A percentile compares a stretch with the other conserved stretches of the same genome.
These are phyloP conservation scores for Perccottus glenii DNA, from an alignment of 2,113 vertebrate species.

Conservation along the genomic window DNA sequence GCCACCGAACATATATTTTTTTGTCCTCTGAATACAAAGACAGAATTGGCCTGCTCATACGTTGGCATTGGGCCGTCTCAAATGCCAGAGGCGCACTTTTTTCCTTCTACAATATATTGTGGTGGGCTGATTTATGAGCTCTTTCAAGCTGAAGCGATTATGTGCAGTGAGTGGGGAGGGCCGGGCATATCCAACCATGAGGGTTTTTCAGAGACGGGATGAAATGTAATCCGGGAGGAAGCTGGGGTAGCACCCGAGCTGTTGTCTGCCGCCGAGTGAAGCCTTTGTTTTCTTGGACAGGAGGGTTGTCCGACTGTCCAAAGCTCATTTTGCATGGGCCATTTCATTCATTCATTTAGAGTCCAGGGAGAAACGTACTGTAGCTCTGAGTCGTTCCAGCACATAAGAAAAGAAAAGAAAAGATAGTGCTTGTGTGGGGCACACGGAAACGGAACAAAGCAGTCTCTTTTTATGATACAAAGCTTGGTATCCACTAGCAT, in stretches of 20 bases:
- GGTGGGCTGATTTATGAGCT: slow-evolving; percentile 68
- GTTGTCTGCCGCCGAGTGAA: slow-evolving; percentile 37
- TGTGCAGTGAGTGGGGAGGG: slow-evolving; percentile 46
- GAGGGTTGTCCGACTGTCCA: slow-evolving; percentile 40
- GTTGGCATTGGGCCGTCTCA: slow-evolving; percentile 54
- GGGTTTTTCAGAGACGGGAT: slow-evolving; percentile 45
- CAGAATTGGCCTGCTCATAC: slow-evolving; percentile 50
- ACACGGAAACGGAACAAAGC: slow-evolving; percentile 31
- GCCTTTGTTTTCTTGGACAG: slow-evolving; percentile 71
- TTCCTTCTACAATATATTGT: slow-evolving; percentile 57
- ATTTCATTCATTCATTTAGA: slow-evolving; percentile 57
- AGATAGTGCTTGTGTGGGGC: slow-evolving; percentile 4
- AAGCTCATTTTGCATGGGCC: slow-evolving; percentile 56
- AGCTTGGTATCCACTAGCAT: not conserved
- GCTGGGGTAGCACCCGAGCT: slow-evolving; percentile 49
- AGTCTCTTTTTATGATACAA: slow-evolving; percentile 10
- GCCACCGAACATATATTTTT: slow-evolving; percentile 16
- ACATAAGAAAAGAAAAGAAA: slow-evolving; percentile 22
- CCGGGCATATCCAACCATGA: slow-evolving; percentile 46
- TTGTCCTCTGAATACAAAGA: slow-evolving; percentile 27
- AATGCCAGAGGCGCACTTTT: slow-evolving; percentile 63
- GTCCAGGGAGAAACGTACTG: slow-evolving; percentile 17
- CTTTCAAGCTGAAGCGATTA: slow-evolving; percentile 64
- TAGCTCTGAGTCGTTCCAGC: slow-evolving; percentile 19
- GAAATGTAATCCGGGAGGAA: slow-evolving; percentile 67